Evolutionary conservation across 2,888 invertebrate species (phyloP), one percentile per base, ranked within the genome.

Genomic region (Noctua pronuba): DNA sequence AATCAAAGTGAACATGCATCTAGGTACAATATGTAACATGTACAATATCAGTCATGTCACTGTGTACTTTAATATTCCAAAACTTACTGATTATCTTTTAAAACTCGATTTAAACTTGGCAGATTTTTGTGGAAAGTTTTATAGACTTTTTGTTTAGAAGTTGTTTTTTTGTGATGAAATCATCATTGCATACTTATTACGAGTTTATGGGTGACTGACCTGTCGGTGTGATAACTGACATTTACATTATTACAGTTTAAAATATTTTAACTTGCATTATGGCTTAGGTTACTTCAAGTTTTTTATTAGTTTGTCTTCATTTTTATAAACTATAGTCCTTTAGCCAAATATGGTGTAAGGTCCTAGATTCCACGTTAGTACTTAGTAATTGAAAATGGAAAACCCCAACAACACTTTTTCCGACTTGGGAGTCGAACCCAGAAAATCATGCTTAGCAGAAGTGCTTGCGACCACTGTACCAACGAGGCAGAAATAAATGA

Each of bases 51-150:
- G 10, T 41, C 44, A 52, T 52, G 5, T 49, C 68, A 52, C 60
- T 58, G 7, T 58, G 38, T 49, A 77, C 11, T 46, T 58, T 28
- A 24, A 69, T 74, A 77, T 77, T 69, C 24, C 3, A 38, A 49
- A 86, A 86, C 44, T 70, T 73, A 58, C 31, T 58, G 68, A 73
- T 62, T 77, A 74, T 52, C 35, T 69, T 77, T 71, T 41, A 28
- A 74, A 83, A 83, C 52, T 65, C 58, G 83, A 74, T 86, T 69
- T 58, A 49, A 78, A 84, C 69, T 86, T 67, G 1, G 38, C 55
- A 73, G 52, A 16, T 64, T 83, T 69, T 73, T 44, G 41, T 35
- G 46, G 31, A 41, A 68, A 86, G 31, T 70, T 73, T 66, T 16
- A 65, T 49, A 68, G 49, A 73, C 58, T 84, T 84, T 84, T 80